phyloP scores from a whole-genome alignment of 2,888 invertebrate species.

The Teleiodes luculella region DNA sequence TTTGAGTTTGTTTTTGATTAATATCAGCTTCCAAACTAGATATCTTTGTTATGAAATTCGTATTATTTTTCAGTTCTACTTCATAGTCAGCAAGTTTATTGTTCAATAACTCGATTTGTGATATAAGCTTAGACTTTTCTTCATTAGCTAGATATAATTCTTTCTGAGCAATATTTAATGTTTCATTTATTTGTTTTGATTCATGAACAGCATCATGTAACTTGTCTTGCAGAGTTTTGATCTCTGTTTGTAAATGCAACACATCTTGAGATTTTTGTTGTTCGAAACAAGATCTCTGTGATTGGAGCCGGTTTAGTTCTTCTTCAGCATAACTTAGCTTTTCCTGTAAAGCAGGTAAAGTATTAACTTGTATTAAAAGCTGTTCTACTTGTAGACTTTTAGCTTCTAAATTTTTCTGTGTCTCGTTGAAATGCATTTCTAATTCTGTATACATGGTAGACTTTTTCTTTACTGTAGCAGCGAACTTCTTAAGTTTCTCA shows the following conservation, averaged over 20 bases:
- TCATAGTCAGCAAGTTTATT: slow-evolving; percentile 64
- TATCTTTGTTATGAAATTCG: slow-evolving; percentile 59
- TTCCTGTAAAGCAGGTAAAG: slow-evolving; percentile 56
- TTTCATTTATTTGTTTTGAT: slow-evolving; percentile 41
- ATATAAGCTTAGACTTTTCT: slow-evolving; percentile 45
- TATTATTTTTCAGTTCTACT: slow-evolving; percentile 62
- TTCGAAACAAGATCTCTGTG: slow-evolving; percentile 46
- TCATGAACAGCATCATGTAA: slow-evolving; percentile 39
- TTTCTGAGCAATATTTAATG: slow-evolving; percentile 40
- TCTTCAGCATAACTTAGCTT: slow-evolving; percentile 62
- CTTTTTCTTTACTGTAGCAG: slow-evolving; percentile 87
- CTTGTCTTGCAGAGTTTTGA: slow-evolving; percentile 41
- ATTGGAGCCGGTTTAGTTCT: slow-evolving; percentile 53
- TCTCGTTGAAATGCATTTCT: slow-evolving; percentile 71
- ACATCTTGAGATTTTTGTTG: slow-evolving; percentile 49
- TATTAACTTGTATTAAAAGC: slow-evolving; percentile 52
- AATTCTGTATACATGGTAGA: slow-evolving; percentile 81
- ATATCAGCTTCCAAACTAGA: slow-evolving; percentile 57
- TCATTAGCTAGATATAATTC: slow-evolving; percentile 45
- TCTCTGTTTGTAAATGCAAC: slow-evolving; percentile 40
- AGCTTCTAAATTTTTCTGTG: slow-evolving; percentile 49
- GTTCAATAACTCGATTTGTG: slow-evolving; percentile 53
- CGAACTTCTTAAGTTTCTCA: slow-evolving; percentile 89
- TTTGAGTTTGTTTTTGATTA: slow-evolving; percentile 55
- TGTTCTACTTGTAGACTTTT: slow-evolving; percentile 56